These are phyloP conservation scores for Corydoras maculifer DNA, from an alignment of 2,113 vertebrate species.

Conservation along the genomic window DNA sequence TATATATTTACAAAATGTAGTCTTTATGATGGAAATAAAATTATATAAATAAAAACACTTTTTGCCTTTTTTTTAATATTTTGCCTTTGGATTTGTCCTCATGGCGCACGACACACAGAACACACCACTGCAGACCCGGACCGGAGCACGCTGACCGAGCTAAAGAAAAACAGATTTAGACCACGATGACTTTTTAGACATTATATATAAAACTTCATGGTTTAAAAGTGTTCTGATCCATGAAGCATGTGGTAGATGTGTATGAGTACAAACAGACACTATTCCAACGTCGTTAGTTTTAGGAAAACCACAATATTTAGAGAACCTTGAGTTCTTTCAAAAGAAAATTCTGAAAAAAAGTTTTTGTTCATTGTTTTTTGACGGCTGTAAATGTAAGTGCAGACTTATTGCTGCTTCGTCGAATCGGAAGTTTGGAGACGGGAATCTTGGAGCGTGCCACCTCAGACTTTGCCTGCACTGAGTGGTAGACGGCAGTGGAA, in stretches of 20 bases:
- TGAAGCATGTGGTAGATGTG: conserved; percentile 11
- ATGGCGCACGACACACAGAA: too few species aligned
- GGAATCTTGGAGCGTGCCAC: conserved; percentile 90
- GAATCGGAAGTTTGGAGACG: conserved; percentile 87
- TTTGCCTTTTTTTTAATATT: too few species aligned
- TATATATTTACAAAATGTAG: too few species aligned
- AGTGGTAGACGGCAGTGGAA: conserved; percentile 63
- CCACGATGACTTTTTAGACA: conserved; percentile 3
- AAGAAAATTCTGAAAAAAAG: background rate
- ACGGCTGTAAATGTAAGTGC: conserved; percentile 52
- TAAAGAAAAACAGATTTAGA: background rate
- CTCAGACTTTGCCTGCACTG: conserved; percentile 74
- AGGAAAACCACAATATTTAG: conserved; percentile 14
- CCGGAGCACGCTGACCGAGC: too few species aligned
- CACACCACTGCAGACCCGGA: too few species aligned
- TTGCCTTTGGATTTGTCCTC: too few species aligned
- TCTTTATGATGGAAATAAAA: too few species aligned
- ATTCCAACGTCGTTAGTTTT: conserved; percentile 11
- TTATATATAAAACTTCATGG: conserved; percentile 14
- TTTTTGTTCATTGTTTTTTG: conserved; percentile 37
- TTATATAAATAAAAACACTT: too few species aligned
- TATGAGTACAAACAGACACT: conserved; percentile 9
- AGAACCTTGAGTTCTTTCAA: background rate
- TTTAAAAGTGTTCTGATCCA: background rate
- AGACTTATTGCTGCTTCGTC: conserved; percentile 75